These are phyloP conservation scores for Champsocephalus esox DNA, from an alignment of 2,797 vertebrate genomes.

Conservation along the genomic window DNA sequence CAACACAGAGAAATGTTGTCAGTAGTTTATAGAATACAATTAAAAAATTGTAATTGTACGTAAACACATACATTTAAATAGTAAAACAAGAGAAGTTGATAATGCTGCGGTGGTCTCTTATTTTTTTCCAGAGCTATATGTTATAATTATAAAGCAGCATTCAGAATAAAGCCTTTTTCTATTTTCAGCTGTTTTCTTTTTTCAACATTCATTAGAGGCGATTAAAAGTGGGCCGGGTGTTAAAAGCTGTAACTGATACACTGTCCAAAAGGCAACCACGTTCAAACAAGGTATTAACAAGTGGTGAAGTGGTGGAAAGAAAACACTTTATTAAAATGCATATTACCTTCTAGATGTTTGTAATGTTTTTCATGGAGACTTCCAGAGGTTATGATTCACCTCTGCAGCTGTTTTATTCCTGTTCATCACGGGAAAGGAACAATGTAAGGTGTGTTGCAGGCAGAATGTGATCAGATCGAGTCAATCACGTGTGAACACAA, in stretches of 20 bases:
- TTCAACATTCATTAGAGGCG: neutral
- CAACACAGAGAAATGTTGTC: no score
- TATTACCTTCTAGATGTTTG: neutral
- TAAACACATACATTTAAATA: no score
- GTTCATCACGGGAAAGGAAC: neutral
- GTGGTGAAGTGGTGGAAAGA: neutral
- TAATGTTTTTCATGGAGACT: neutral
- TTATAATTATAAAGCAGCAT: neutral
- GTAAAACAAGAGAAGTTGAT: no score
- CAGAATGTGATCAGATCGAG: constrained; percentile 22
- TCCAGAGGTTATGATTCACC: neutral
- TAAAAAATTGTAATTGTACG: no score
- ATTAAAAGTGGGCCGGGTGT: neutral
- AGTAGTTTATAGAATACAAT: no score
- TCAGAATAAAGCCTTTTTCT: neutral
- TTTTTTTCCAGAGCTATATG: neutral
- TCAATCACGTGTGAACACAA: constrained; percentile 15
- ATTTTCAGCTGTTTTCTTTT: neutral
- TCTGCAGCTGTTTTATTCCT: neutral
- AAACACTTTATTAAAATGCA: neutral
- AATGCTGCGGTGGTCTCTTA: no score
- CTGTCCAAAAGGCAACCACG: neutral
- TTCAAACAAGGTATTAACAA: neutral
- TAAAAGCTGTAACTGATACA: neutral
- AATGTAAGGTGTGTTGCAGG: neutral